Conservation (phyloP, 1,140 invertebrate genomes). For the Hycleus cichorii region DNA sequence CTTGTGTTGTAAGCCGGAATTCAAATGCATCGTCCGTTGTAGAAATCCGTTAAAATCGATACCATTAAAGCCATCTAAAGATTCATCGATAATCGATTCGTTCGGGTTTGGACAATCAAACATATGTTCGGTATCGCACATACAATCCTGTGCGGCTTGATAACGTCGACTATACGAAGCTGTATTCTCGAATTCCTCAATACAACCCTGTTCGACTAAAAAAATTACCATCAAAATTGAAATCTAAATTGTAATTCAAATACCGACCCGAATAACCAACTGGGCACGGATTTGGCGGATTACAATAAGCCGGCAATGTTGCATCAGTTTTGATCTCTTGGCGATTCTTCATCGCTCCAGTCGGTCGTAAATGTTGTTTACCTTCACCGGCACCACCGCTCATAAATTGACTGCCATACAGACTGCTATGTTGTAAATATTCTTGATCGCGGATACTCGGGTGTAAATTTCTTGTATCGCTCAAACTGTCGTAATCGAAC, state of each 20-base stretch:
- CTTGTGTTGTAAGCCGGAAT: conserved; percentile 47
- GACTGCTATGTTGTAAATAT: conserved; percentile 77
- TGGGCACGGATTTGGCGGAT: conserved; percentile 97
- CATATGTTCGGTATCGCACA: conserved; percentile 99
- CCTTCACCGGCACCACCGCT: conserved; percentile 70
- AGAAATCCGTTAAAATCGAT: conserved; percentile 49
- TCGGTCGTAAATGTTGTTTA: conserved; percentile 57
- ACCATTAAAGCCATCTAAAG: conserved; percentile 41
- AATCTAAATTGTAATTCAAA: conserved; percentile 3
- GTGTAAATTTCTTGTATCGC: conserved; percentile 50
- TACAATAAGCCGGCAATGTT: conserved; percentile 94
- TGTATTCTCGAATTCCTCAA: conserved; percentile 83
- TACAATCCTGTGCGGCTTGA: conserved; percentile 89
- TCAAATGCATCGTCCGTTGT: conserved; percentile 43
- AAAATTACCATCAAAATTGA: not conserved
- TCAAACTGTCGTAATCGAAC: conserved; percentile 18
- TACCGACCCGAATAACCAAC: conserved; percentile 65
- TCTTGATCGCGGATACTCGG: conserved; percentile 82
- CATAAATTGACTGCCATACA: conserved; percentile 77
- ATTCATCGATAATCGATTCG: conserved; percentile 36
- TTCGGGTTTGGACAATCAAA: conserved; percentile 69
- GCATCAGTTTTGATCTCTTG: conserved; percentile 84
- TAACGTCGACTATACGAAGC: conserved; percentile 92
- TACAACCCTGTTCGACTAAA: conserved; percentile 65
- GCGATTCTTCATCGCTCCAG: conserved; percentile 48